Evolutionary conservation across 2,888 invertebrate genomes (phyloP).

Genomic region (Phyllotreta cruciferae): DNA sequence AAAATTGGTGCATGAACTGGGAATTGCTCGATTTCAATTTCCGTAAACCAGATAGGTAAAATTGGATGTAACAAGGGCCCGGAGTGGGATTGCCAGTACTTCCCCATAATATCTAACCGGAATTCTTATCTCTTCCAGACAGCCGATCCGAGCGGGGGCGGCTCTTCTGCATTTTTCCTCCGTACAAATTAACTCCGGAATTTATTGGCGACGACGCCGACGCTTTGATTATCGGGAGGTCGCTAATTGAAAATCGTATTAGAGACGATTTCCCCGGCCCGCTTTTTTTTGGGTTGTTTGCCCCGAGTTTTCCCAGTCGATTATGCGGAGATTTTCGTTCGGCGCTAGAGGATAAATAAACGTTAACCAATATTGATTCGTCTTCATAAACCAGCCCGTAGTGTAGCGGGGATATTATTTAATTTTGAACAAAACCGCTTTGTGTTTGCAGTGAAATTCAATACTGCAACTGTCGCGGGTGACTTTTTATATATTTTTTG

Average conservation of each 20-base stretch:
- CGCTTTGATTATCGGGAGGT: slow-evolving; percentile 37
- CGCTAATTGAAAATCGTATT: slow-evolving; percentile 47
- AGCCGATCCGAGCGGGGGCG: slow-evolving; percentile 42
- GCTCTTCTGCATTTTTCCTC: slow-evolving; percentile 37
- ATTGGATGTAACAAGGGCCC: slow-evolving; percentile 36
- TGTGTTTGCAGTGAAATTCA: too few species aligned
- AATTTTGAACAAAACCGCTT: too few species aligned
- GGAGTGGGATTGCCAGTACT: slow-evolving; percentile 44
- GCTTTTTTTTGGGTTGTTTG: not conserved
- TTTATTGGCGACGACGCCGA: slow-evolving; percentile 33
- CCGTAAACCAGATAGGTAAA: slow-evolving; percentile 23
- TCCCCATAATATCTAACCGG: slow-evolving; percentile 46
- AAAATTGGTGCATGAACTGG: too few species aligned
- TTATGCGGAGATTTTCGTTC: too few species aligned
- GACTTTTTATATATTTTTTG: too few species aligned
- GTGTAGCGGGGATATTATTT: too few species aligned
- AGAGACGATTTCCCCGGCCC: not conserved
- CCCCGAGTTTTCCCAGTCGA: not conserved
- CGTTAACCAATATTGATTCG: too few species aligned
- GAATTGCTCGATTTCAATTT: not conserved
- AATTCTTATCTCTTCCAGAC: slow-evolving; percentile 45
- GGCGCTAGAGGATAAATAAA: too few species aligned
- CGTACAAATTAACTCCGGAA: slow-evolving; percentile 37
- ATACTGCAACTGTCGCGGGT: too few species aligned
- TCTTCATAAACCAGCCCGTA: too few species aligned